These are phyloP conservation scores for Euura saliciscinereae DNA, from an alignment of 1,140 invertebrate species.

Conservation along the genomic window DNA sequence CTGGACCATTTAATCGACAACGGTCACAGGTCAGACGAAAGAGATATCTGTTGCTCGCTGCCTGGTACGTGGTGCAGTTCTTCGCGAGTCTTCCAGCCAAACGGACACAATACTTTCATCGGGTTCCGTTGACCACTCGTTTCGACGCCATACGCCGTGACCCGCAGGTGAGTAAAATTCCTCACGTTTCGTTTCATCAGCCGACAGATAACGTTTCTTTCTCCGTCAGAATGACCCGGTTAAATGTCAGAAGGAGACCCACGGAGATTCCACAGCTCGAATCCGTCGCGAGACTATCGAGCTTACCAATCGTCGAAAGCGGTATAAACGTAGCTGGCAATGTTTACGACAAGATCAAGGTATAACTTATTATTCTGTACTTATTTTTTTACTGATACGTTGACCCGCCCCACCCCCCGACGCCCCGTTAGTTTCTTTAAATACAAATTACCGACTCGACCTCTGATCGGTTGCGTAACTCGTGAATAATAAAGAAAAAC, in stretches of 20 bases:
- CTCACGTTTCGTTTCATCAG: background rate
- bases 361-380: conserved; percentile 39
- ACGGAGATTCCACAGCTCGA: conserved; percentile 64
- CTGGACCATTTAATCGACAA: conserved; percentile 29
- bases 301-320: conserved; percentile 75
- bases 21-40: conserved; percentile 53
- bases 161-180: background rate
- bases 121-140: background rate
- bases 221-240: conserved; percentile 39
- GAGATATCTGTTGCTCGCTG: conserved; percentile 44
- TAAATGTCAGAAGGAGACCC: conserved; percentile 37
- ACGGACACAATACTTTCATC: background rate
- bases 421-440: background rate
- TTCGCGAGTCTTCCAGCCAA: conserved; percentile 37
- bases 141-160: background rate
- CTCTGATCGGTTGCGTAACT: background rate
- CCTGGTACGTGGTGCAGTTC: conserved; percentile 41
- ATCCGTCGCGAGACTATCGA: conserved; percentile 69
- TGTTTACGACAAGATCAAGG: conserved; percentile 73
- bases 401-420: background rate
- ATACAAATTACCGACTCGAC: background rate
- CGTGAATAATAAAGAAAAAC: background rate
- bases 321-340: conserved; percentile 71
- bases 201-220: conserved; percentile 19
- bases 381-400: background rate